These are phyloP conservation scores for Amphipyra berbera DNA, from an alignment of 2,888 invertebrate genomes.

Conservation along the genomic window DNA sequence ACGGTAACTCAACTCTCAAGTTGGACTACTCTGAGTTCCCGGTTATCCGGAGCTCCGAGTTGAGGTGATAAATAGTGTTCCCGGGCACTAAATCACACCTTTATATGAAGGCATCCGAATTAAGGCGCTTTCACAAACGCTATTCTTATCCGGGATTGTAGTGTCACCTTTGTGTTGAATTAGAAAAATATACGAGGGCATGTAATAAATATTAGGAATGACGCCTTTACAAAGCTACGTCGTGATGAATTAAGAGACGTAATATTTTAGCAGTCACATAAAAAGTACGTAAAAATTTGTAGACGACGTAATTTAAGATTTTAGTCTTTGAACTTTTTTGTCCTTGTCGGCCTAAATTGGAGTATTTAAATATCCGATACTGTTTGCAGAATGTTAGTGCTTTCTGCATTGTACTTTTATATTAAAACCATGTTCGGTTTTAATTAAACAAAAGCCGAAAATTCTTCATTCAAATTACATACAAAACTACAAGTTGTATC, in stretches of 20 bases:
- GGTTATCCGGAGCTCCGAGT: constrained; percentile 56
- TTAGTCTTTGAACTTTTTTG: constrained; percentile 1
- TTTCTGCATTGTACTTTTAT: too few species aligned
- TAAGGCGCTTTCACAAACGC: constrained; percentile 54
- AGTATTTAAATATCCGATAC: too few species aligned
- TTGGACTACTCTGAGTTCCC: constrained; percentile 59
- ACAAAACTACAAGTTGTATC: not conserved
- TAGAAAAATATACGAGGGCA: constrained; percentile 54
- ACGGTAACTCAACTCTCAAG: constrained; percentile 61
- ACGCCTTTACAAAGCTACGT: constrained; percentile 36
- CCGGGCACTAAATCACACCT: constrained; percentile 71
- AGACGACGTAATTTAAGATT: constrained; percentile 31
- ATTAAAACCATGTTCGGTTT: too few species aligned
- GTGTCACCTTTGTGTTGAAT: constrained; percentile 56
- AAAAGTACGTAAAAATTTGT: constrained; percentile 39
- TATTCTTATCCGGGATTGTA: constrained; percentile 54
- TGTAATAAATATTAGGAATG: constrained; percentile 42
- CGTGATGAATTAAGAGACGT: constrained; percentile 38
- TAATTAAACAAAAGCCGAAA: too few species aligned
- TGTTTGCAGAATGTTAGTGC: too few species aligned
- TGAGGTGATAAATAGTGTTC: constrained; percentile 68
- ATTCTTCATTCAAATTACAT: not conserved
- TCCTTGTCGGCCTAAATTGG: constrained; percentile 1
- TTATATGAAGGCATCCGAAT: constrained; percentile 67
- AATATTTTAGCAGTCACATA: constrained; percentile 30